phyloP scores from a whole-genome alignment of 2,888 invertebrate genomes.

The Sicus ferrugineus region DNA sequence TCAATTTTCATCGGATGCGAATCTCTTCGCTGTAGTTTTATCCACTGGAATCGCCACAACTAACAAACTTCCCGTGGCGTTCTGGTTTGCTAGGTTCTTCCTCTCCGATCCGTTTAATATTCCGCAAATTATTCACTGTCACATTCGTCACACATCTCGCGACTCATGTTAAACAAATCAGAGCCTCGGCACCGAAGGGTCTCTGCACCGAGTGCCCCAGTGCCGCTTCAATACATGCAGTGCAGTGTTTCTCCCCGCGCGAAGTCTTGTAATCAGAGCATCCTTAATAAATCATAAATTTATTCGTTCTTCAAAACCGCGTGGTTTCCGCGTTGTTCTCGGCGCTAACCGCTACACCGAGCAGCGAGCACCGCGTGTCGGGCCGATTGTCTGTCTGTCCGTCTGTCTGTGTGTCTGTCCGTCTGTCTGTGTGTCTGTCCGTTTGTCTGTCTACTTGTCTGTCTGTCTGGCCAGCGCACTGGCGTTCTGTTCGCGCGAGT shows the following conservation, averaged over 20 bases:
- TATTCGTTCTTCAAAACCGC: conserved; percentile 47
- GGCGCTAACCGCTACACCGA: conserved; percentile 21
- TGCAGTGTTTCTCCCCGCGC: conserved; percentile 6
- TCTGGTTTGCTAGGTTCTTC: neutral
- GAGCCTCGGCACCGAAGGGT: neutral
- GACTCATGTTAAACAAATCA: conserved; percentile 45
- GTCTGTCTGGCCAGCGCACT: conserved; percentile 24
- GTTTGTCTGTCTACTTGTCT: conserved; percentile 15
- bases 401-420: too few relatives aligned
- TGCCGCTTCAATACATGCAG: conserved; percentile 19
- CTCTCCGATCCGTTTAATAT: conserved; percentile 22
- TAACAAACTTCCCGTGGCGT: too few relatives aligned
- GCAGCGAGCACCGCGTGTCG: neutral
- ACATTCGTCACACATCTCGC: conserved; percentile 42
- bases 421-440: too few relatives aligned
- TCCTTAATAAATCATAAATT: conserved; percentile 64
- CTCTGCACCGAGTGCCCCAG: neutral
- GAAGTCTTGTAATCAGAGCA: conserved; percentile 61
- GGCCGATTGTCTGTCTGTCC: neutral
- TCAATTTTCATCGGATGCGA: too few relatives aligned
- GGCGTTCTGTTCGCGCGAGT: neutral
- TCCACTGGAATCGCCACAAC: too few relatives aligned
- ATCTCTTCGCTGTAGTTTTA: too few relatives aligned
- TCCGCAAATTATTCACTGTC: conserved; percentile 47
- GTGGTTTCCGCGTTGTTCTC: conserved; percentile 19